phyloP scores from a whole-genome alignment of 1,140 invertebrate species.

The Eciton burchellii region DNA sequence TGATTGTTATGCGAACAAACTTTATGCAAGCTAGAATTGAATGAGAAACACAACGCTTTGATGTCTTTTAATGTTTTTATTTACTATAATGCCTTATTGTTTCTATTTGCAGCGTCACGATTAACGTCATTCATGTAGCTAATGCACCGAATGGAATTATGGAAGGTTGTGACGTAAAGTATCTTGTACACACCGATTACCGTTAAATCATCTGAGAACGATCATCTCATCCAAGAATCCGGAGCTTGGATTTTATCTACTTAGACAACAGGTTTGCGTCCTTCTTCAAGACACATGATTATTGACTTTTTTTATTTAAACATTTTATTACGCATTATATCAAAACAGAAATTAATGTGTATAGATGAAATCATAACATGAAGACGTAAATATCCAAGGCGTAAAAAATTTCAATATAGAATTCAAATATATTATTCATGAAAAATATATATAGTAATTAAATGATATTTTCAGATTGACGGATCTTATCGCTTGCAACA shows the following conservation, averaged over 20 bases:
- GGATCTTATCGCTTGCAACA: slow-evolving; percentile 63
- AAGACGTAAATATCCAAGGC: neutral
- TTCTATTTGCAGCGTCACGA: slow-evolving; percentile 16
- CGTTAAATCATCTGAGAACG: slow-evolving; percentile 19
- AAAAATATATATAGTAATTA: neutral
- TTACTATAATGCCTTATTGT: slow-evolving; percentile 13
- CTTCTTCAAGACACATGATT: neutral
- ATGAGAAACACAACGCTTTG: neutral
- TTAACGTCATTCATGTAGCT: slow-evolving; percentile 24
- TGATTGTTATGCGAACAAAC: neutral
- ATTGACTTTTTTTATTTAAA: neutral
- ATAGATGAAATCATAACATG: neutral
- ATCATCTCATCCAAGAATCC: neutral
- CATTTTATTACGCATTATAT: neutral
- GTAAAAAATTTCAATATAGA: neutral
- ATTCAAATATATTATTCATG: neutral
- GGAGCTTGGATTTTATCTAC: neutral
- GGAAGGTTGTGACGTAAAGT: slow-evolving; percentile 38
- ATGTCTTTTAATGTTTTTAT: neutral
- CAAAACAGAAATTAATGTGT: neutral
- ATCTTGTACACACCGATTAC: slow-evolving; percentile 9
- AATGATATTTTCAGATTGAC: slow-evolving; percentile 69
- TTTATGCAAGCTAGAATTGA: neutral
- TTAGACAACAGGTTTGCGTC: neutral
- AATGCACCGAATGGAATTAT: slow-evolving; percentile 13